Base-by-base conservation (phyloP, 2,113 vertebrate species). In the Mixornis gularis region DNA sequence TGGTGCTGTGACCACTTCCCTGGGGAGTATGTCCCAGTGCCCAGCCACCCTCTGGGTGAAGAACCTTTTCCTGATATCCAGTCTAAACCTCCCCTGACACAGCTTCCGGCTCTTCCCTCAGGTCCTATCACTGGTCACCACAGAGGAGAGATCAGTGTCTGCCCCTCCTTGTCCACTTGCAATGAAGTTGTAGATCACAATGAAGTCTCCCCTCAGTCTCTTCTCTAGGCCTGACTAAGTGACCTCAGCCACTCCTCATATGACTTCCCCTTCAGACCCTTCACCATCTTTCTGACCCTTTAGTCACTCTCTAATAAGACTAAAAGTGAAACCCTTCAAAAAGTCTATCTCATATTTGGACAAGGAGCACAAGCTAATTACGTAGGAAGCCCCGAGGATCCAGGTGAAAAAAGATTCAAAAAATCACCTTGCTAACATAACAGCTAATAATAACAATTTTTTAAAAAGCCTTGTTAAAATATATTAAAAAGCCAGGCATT, bases 301-400 rank as follows among this genome's bases (percentile, higher is more conserved):
- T 38, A 32, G 36, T 51, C 51, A 44, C 22, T 56, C 12, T 72
- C 10, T 43, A 79, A 56, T 27, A 44, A 44, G 32, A 29, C 36
- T 38, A 9, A 24, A 56, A 69, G 34, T 40, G 21, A 19, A 24
- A 52, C 30, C 5, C 21, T 60, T 32, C 46, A 40, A 20, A 79
- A 84, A 49, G 13, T 8, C 5, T 36, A 7, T 38, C 69, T 80
- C 3, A 0, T 36, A 36, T 6, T 38, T 17, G n/a, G 43, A 79
- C 22, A 53, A 52, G 34, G 19, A 52, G 21, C 49, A 36, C 41
- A 30, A 24, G 13, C 30, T 44, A 44, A 27, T 72, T 83, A 36
- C 0, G 0, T 48, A n/a, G 53, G 76, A 88, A 76, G 9, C 30
- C 36, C 40, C 3, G 4, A 69, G 19, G 21, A 64, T 10, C 2